phyloP scores from a whole-genome alignment of 2,797 vertebrate species.

The Acanthurus leucopareius region DNA sequence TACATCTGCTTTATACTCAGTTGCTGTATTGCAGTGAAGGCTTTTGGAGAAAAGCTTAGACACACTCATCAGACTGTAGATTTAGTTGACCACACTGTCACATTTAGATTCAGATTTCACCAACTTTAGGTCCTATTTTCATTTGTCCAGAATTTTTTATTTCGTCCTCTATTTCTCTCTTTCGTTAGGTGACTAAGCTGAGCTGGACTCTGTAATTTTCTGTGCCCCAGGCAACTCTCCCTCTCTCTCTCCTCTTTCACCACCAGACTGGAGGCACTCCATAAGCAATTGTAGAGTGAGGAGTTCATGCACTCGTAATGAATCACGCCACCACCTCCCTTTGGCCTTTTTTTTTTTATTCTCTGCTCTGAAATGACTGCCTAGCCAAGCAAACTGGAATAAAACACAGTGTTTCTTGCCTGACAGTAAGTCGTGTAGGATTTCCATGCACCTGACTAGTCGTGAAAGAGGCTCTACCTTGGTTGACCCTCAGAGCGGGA shows the following conservation, averaged over 20 bases:
- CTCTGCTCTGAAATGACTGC: conserved; percentile 55
- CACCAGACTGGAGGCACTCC: conserved; percentile 65
- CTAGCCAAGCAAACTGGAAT: conserved; percentile 34
- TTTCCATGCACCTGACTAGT: conserved; percentile 66
- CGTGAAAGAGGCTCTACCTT: conserved; percentile 63
- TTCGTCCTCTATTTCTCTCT: conserved; percentile 23
- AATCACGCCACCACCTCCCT: conserved; percentile 49
- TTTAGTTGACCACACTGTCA: conserved; percentile 10
- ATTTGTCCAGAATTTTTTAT: conserved; percentile 27
- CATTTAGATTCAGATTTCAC: conserved; percentile 18
- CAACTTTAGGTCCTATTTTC: background rate
- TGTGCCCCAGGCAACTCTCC: conserved; percentile 43
- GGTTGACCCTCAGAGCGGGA: conserved; percentile 60
- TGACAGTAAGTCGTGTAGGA: conserved; percentile 38
- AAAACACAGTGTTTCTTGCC: conserved; percentile 32
- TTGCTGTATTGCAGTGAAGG: too few species aligned
- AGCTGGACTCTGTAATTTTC: conserved; percentile 60
- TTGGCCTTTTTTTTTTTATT: conserved; percentile 38
- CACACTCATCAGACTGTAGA: background rate
- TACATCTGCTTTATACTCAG: too few species aligned
- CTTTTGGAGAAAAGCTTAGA: too few species aligned
- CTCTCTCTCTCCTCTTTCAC: conserved; percentile 60
- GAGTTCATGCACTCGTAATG: conserved; percentile 67
- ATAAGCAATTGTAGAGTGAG: conserved; percentile 56
- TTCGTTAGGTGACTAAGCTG: conserved; percentile 43